These are phyloP conservation scores for Pyrgus malvae DNA, from an alignment of 2,888 invertebrate species.

Conservation along the genomic window DNA sequence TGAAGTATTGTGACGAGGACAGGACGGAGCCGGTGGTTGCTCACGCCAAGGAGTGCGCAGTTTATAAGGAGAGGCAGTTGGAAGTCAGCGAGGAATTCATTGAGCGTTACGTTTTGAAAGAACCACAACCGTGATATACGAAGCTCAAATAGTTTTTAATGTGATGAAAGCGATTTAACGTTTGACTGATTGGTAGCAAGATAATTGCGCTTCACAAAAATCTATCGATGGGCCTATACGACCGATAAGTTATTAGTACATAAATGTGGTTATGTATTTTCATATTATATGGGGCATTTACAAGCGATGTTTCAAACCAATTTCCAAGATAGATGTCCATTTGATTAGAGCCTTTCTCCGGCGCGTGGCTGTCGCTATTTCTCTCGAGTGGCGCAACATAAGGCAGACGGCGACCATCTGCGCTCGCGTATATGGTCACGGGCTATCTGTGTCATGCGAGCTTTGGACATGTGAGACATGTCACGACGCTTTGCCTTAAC, in stretches of 20 bases:
- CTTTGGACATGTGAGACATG: conserved; percentile 6
- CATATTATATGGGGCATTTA: background rate
- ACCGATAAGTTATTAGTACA: no score
- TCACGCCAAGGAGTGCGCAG: conserved; percentile 36
- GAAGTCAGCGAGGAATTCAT: conserved; percentile 57
- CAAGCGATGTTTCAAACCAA: background rate
- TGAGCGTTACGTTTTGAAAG: conserved; percentile 44
- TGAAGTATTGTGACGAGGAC: conserved; percentile 35
- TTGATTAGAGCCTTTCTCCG: background rate
- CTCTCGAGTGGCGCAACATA: background rate
- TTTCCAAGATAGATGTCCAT: background rate
- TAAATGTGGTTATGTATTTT: no score
- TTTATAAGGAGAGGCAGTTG: conserved; percentile 46
- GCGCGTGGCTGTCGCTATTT: background rate
- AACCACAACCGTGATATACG: conserved; percentile 1
- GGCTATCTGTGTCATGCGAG: conserved; percentile 19
- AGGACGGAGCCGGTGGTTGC: conserved; percentile 40
- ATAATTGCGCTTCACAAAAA: no score
- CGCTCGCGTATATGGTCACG: conserved; percentile 18
- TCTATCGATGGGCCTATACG: no score
- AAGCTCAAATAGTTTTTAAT: no score
- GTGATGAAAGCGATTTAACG: no score
- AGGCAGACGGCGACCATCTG: conserved; percentile 14
- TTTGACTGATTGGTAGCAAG: no score
- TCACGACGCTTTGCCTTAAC: conserved; percentile 22